Conservation (phyloP, 2,113 vertebrate genomes). For the Lamprotornis superbus region DNA sequence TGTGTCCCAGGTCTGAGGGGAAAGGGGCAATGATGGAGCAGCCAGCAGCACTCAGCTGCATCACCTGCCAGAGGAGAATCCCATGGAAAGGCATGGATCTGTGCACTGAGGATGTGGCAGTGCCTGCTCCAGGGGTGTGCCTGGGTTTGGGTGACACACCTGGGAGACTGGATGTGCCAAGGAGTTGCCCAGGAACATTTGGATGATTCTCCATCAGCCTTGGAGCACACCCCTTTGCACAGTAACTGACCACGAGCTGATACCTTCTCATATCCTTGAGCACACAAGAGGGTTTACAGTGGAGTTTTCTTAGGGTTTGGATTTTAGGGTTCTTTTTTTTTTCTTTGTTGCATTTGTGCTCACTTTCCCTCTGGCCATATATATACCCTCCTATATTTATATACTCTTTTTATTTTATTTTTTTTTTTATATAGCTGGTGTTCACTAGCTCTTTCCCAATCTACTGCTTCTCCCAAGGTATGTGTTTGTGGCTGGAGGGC, state of each 20-base stretch:
- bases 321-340: neutral
- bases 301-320: neutral
- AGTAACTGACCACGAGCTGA: neutral
- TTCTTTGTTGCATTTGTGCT: neutral
- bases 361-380: neutral
- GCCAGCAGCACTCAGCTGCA: neutral
- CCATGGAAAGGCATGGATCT: neutral
- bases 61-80: rapidly evolving
- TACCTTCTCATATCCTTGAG: neutral
- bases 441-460: neutral
- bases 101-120: neutral
- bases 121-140: neutral
- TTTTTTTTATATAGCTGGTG: neutral
- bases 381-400: neutral
- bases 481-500: neutral
- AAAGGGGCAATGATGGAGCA: neutral
- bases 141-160: rapidly evolving
- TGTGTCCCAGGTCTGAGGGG: rapidly evolving
- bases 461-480: neutral
- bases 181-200: neutral
- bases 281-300: neutral
- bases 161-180: neutral
- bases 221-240: neutral
- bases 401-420: no score
- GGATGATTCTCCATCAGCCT: neutral